A percentile compares a stretch with the other conserved stretches of the same genome.
Conservation (phyloP, 2,797 vertebrate genomes). For the Picus viridis region DNA sequence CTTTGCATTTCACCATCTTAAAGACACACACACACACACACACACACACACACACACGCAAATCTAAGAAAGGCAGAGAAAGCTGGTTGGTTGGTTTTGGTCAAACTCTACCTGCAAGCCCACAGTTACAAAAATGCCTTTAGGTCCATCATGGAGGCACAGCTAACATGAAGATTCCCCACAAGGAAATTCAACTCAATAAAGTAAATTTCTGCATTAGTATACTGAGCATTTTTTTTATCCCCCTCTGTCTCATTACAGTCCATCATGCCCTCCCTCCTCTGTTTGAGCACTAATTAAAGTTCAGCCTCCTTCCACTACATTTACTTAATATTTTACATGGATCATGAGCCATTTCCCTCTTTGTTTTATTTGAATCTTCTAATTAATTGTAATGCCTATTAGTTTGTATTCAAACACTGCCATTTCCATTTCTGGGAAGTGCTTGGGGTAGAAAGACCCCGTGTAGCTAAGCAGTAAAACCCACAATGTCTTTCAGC, state of each 20-base stretch:
- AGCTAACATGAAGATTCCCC: background rate
- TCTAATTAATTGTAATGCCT: slow-evolving; percentile 25
- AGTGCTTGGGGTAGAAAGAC: background rate
- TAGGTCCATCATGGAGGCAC: background rate
- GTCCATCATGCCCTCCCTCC: background rate
- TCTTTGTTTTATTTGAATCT: background rate
- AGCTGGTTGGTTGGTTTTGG: background rate
- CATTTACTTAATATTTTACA: slow-evolving; percentile 21
- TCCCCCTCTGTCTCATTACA: background rate
- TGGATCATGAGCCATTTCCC: background rate
- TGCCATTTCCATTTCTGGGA: background rate
- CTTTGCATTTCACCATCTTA: background rate
- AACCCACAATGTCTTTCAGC: background rate
- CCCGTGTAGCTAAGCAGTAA: background rate
- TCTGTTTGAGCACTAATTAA: slow-evolving; percentile 21
- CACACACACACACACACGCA: background rate
- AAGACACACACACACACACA: background rate
- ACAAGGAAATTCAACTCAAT: background rate
- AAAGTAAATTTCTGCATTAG: background rate
- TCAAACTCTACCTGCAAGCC: background rate
- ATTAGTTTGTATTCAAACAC: background rate
- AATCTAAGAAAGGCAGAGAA: background rate
- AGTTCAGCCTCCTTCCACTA: slow-evolving; percentile 29
- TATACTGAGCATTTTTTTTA: background rate
- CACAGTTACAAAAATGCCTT: background rate